Evolutionary conservation across 2,797 vertebrate species (phyloP), one percentile per base, ranked within the genome.

Genomic region (Paedocypris micromegethes): DNA sequence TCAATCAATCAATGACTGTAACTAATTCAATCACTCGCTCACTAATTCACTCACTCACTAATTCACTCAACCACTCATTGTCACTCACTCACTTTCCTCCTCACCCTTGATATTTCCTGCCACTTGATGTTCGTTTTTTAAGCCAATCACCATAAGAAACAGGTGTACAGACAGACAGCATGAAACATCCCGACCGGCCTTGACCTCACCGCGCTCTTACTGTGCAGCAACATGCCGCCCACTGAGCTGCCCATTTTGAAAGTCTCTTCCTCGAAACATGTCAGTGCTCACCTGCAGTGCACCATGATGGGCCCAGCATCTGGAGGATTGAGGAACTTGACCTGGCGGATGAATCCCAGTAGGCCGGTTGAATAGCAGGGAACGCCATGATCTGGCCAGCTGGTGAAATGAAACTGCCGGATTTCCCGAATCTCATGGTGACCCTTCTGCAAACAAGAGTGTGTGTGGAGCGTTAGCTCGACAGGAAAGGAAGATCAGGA

Each of bases 351-450:
- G 23, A 98, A 98, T 75, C 95, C 95, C 74, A 98, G 85, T 44
- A 98, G 91, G 46, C 96, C 96, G 0, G 96, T 98, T 85, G 96
- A 93, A 0, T 96, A 97, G 79, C 94, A 98, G 72, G 96, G 96
- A 7, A 98, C 96, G 0, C 96, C 96, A 0, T 98, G 96, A 85
- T 98, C 96, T 0, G 96, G 96, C 96, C 96, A 98, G 87, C 94
- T 97, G 84, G 96, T 98, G 86, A 98, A 98, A 72, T 98, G 96
- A 79, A 98, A 98, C 87, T 98, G 96, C 5, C 94, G 93, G 57
- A 98, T 92, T 81, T 98, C 96, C 2, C 95, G 92, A 82, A 97
- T 96, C 85, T 98, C 96, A 1, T 98, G 95, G 80, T 97, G 95
- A 81, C 94, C 92, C 92, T 98, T 98, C 96, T 98, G 88, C 84